Percentiles rank a stretch among this genome's conserved stretches.
These are phyloP conservation scores for Ptiloglossa arizonensis DNA, from an alignment of 1,140 invertebrate genomes.

Conservation along the genomic window DNA sequence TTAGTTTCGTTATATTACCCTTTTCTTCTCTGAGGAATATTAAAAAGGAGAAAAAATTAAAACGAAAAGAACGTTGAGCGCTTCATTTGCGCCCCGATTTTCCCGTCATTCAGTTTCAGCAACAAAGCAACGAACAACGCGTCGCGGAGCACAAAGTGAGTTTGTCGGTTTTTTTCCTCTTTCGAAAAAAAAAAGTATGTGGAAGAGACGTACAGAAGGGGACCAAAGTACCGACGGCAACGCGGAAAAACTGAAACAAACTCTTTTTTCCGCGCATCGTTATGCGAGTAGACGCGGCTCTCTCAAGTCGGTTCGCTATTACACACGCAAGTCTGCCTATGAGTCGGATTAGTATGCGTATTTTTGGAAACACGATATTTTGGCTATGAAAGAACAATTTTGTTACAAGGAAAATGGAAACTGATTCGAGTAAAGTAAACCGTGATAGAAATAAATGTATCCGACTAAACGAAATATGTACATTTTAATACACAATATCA, in stretches of 20 bases:
- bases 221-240: not conserved
- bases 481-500: no score
- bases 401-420: no score
- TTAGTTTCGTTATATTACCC: no score
- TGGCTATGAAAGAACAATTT: no score
- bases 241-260: not conserved
- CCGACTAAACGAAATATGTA: no score
- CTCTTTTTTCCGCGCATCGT: not conserved
- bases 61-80: not conserved
- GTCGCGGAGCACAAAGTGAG: not conserved
- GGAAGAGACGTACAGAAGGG: not conserved
- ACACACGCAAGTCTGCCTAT: not conserved
- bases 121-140: not conserved
- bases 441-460: no score
- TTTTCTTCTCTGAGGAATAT: no score
- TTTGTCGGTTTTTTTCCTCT: not conserved
- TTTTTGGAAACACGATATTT: no score
- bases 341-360: not conserved
- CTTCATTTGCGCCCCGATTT: slow-evolving; percentile 4
- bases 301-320: no score
- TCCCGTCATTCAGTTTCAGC: slow-evolving; percentile 5
- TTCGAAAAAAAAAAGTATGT: not conserved
- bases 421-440: no score
- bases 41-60: not conserved
- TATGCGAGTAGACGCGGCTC: not conserved